Evolutionary conservation across 2,113 vertebrate species (phyloP).

Genomic region (Sisor rabdophorus): DNA sequence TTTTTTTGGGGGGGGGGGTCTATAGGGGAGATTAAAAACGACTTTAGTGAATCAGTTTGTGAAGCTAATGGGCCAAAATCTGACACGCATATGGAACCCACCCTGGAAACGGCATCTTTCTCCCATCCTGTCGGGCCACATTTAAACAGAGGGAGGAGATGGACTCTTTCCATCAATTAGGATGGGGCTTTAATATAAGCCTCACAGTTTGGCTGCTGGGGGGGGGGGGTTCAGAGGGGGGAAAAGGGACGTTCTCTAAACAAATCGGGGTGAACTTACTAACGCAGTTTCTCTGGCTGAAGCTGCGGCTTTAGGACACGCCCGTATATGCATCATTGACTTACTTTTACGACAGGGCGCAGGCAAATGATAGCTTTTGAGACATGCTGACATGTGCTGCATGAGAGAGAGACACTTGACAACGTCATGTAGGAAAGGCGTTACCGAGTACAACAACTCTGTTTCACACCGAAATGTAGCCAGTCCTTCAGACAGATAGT

Average conservation of each 20-base stretch:
- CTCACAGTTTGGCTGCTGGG: neutral
- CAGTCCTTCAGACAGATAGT: no score
- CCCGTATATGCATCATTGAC: no score
- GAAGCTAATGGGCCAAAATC: slow-evolving; percentile 15
- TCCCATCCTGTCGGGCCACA: slow-evolving; percentile 16
- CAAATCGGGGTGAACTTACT: slow-evolving; percentile 15
- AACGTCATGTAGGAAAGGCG: no score
- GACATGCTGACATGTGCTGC: neutral
- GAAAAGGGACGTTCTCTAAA: slow-evolving; percentile 24
- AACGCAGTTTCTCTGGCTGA: slow-evolving; percentile 68
- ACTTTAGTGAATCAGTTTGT: slow-evolving; percentile 16
- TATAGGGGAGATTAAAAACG: slow-evolving; percentile 10
- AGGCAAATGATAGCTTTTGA: neutral
- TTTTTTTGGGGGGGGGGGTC: no score
- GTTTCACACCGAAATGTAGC: no score
- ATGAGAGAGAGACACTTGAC: no score
- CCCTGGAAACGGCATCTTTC: slow-evolving; percentile 29
- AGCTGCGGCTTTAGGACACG: no score
- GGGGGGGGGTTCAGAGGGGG: neutral
- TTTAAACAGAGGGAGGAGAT: slow-evolving; percentile 22
- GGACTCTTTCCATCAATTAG: slow-evolving; percentile 28
- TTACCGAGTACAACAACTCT: no score
- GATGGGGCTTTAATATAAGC: slow-evolving; percentile 18
- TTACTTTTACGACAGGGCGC: neutral
- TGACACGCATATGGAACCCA: slow-evolving; percentile 22